Evolutionary conservation across 2,888 invertebrate genomes (phyloP).

Genomic region (Nephrocerus scutellatus): DNA sequence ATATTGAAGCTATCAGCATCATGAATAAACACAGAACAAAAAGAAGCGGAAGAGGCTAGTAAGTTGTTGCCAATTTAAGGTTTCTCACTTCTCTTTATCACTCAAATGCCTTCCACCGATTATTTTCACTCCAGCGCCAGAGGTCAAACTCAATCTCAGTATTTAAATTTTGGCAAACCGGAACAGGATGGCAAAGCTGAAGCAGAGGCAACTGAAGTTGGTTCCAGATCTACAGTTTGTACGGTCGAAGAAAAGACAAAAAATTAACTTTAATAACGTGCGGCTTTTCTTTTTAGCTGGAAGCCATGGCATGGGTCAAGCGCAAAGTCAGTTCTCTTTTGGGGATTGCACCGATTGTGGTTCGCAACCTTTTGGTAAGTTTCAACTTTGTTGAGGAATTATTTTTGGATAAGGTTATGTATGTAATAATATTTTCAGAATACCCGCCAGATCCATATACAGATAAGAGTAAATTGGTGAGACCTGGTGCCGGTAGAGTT

Average conservation of each 20-base stretch:
- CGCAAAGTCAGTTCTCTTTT: slow-evolving; percentile 76
- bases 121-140: slow-evolving; percentile 37
- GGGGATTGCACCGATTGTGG: slow-evolving; percentile 37
- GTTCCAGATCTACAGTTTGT: slow-evolving; percentile 47
- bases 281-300: slow-evolving; percentile 55
- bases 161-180: slow-evolving; percentile 62
- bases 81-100: neutral
- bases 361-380: slow-evolving; percentile 25
- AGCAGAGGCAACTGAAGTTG: slow-evolving; percentile 63
- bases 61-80: no score
- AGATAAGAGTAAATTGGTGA: slow-evolving; percentile 8
- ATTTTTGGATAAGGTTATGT: neutral
- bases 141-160: slow-evolving; percentile 81
- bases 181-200: slow-evolving; percentile 67
- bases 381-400: neutral
- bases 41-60: slow-evolving; percentile 42
- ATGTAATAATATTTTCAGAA: slow-evolving; percentile 17
- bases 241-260: no score
- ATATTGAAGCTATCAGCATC: slow-evolving; percentile 24
- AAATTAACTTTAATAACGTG: neutral
- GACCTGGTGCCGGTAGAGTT: slow-evolving; percentile 8
- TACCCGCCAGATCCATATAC: slow-evolving; percentile 30
- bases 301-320: slow-evolving; percentile 78
- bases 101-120: neutral
- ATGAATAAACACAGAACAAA: slow-evolving; percentile 32